Evolutionary conservation across 2,797 vertebrate genomes (phyloP).

Genomic region (Cryptoprocta ferox): DNA sequence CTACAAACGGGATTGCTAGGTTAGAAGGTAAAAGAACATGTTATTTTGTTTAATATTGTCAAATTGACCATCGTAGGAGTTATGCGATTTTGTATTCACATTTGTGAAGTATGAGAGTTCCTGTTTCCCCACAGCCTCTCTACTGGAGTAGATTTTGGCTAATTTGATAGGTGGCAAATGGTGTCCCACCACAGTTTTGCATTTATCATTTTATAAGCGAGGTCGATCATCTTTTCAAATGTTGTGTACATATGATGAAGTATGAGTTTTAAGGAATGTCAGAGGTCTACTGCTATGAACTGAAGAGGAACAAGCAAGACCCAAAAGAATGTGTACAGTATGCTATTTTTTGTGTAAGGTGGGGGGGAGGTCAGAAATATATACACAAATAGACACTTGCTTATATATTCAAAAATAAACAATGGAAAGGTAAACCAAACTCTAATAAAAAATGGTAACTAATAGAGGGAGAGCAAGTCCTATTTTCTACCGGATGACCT

Average conservation of each 20-base stretch:
- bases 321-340: neutral
- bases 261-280: neutral
- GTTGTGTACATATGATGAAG: neutral
- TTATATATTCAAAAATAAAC: neutral
- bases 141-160: neutral
- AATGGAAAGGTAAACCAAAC: neutral
- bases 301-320: neutral
- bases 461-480: neutral
- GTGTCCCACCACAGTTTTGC: neutral
- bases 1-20: neutral
- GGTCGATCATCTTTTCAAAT: neutral
- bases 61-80: neutral
- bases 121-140: neutral
- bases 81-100: neutral
- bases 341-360: neutral
- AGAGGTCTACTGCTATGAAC: neutral
- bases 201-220: neutral
- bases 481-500: neutral
- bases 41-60: neutral
- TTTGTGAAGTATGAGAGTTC: neutral
- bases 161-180: neutral
- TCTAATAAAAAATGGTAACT: neutral
- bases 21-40: neutral
- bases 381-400: neutral
- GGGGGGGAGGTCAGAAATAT: neutral